Percentiles rank a stretch among this genome's conserved stretches.
Evolutionary conservation across 1,140 invertebrate genomes (phyloP).

Genomic region (Antheraea pernyi): DNA sequence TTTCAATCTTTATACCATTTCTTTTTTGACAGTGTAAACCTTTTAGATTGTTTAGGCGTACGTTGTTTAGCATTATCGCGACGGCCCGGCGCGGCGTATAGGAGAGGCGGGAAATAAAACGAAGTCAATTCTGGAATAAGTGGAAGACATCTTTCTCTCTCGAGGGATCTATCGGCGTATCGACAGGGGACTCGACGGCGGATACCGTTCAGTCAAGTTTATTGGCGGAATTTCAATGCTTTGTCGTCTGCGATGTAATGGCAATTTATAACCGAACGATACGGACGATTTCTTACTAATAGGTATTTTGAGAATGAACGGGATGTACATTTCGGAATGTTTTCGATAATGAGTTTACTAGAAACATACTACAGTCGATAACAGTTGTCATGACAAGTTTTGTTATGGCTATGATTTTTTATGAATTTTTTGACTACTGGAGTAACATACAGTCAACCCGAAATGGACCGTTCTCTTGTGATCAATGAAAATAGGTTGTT

Average conservation of each 20-base stretch:
- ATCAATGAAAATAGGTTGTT: no score
- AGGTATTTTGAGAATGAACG: constrained; percentile 20
- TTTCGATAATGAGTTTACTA: neutral
- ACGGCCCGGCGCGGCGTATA: constrained; percentile 12
- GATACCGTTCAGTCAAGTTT: constrained; percentile 45
- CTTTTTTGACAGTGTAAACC: constrained; percentile 10
- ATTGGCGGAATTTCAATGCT: constrained; percentile 50
- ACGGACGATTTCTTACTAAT: constrained; percentile 34
- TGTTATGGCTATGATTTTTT: no score
- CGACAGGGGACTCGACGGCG: constrained; percentile 38
- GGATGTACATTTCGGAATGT: neutral
- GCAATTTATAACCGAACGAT: constrained; percentile 43
- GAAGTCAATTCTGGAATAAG: constrained; percentile 46
- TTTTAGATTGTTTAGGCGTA: constrained; percentile 20
- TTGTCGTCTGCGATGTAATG: constrained; percentile 45
- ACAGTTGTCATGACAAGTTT: no score
- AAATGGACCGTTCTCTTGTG: no score
- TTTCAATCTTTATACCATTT: neutral
- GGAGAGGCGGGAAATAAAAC: constrained; percentile 35
- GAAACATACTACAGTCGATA: no score
- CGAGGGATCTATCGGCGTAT: constrained; percentile 41
- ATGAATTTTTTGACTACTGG: no score
- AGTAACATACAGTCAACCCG: no score
- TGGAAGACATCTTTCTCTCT: constrained; percentile 46
- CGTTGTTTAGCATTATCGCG: constrained; percentile 26